A percentile compares a stretch with the other conserved stretches of the same genome.
phyloP scores from a whole-genome alignment of 1,140 invertebrate species.

The Drosophila ercepeae region DNA sequence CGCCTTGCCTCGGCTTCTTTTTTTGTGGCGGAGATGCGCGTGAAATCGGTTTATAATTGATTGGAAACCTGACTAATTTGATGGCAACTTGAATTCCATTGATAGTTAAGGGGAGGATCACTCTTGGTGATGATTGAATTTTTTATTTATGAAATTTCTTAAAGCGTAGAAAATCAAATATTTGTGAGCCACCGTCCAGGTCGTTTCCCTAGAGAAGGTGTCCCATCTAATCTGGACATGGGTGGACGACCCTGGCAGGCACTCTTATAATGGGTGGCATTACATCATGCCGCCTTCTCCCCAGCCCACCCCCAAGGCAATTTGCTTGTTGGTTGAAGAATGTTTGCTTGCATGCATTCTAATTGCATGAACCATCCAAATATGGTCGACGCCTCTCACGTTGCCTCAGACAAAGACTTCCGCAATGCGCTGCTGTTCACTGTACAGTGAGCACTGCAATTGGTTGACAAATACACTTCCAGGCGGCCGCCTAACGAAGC shows the following conservation, averaged over 20 bases:
- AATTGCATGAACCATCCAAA: conserved; percentile 64
- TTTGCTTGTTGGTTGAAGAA: conserved; percentile 56
- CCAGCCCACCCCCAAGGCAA: conserved; percentile 23
- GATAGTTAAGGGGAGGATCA: conserved; percentile 9
- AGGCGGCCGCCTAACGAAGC: conserved; percentile 41
- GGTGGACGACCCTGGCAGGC: conserved; percentile 8
- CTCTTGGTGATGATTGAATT: conserved; percentile 21
- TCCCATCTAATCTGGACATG: conserved; percentile 15
- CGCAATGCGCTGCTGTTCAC: conserved; percentile 42
- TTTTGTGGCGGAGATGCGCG: conserved; percentile 38
- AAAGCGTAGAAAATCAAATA: neutral
- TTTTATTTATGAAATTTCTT: conserved; percentile 1
- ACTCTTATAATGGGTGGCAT: conserved; percentile 29
- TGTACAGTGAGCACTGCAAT: conserved; percentile 12
- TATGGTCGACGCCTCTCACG: conserved; percentile 57
- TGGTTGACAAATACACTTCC: conserved; percentile 69
- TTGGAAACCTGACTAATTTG: conserved; percentile 44
- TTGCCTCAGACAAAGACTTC: conserved; percentile 58
- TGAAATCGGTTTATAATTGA: conserved; percentile 52
- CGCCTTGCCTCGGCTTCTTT: neutral
- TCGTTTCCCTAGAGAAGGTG: neutral
- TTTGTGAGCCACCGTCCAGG: neutral
- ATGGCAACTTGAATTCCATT: conserved; percentile 30
- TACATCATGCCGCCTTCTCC: conserved; percentile 23
- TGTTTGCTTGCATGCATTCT: conserved; percentile 70